Conservation (phyloP, 2,113 vertebrate species). For the Pitta sordida region DNA sequence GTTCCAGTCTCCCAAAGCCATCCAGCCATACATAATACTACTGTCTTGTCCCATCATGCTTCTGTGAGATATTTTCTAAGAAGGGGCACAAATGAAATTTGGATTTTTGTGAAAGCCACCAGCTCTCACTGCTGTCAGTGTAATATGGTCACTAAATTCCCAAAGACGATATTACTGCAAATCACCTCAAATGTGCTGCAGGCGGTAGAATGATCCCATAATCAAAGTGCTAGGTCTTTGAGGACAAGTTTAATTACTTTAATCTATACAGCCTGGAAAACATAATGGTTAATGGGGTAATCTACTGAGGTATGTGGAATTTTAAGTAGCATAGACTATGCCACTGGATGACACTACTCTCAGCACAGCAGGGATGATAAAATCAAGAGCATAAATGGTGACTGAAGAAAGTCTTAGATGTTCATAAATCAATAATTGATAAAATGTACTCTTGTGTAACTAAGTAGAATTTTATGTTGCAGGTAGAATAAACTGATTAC, state of each 20-base stretch:
- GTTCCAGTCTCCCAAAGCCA: not conserved
- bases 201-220: constrained; percentile 62
- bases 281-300: constrained; percentile 73
- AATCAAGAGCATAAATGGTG: constrained; percentile 58
- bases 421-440: constrained; percentile 74
- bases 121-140: constrained; percentile 9
- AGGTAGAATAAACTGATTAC: constrained; percentile 65
- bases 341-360: constrained; percentile 41
- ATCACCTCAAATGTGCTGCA: constrained; percentile 68
- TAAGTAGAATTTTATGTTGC: constrained; percentile 63
- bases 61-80: not conserved
- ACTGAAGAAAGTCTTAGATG: constrained; percentile 55
- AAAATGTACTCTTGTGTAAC: constrained; percentile 62
- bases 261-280: constrained; percentile 68
- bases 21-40: not conserved
- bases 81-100: not conserved
- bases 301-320: constrained; percentile 63
- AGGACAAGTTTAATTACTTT: constrained; percentile 71
- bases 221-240: constrained; percentile 60
- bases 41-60: not conserved
- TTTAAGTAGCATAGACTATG: constrained; percentile 64
- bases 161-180: constrained; percentile 67
- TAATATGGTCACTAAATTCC: constrained; percentile 64
- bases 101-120: not conserved
- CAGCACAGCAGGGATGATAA: constrained; percentile 59